Base-by-base conservation (phyloP, 30 jellyfish, hydroid and myxozoan genomes). In the Pelagia noctiluca region DNA sequence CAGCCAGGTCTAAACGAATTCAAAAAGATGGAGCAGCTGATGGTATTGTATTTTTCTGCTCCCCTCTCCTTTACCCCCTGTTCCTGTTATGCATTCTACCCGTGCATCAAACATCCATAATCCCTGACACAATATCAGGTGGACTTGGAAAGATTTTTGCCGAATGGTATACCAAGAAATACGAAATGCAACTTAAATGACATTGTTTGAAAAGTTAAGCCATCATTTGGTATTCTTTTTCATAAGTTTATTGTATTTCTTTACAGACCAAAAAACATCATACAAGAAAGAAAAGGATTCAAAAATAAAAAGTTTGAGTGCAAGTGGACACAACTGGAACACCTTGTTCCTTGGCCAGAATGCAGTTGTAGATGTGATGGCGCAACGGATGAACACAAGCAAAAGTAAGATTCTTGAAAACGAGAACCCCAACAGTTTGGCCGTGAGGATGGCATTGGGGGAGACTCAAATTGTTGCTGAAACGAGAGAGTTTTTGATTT, bases 361-460 rank as follows among this genome's bases (percentile, higher is more conserved):
- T 81, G 96, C 99, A 24, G 96, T 90, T 47, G 99, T 91, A 18
- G 97, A 95, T 50, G 92, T 87, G 19, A 26, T 95, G 82, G 97
- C 99, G 0, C 86, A 81, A 28, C 63, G 97, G 38, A 28, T 93
- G 84, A 84, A 93, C 61, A 78, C 89, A 21, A 28, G 54, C 21
- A 93, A 93, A 64, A 75, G 89, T 48, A 83, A 68, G 23, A 67
- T 93, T 16, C 80, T 93, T n/a, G 97, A 87, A 50, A 74, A 83
- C 0, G 98, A 90, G 52, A 32, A 79, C 16, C 28, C 96, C 0
- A 91, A 85, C 52, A 89, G 97, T 49, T 53, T 90, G 25, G 99
- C 99, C 2, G 99, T 95, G 32, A 82, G 97, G 25, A 75, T 95
- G 93, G 99, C 99, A 12, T 64, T 89, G 11, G 99, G 99, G 31